These are phyloP conservation scores for Junonia oenone DNA, from an alignment of 2,888 invertebrate genomes.

Conservation along the genomic window DNA sequence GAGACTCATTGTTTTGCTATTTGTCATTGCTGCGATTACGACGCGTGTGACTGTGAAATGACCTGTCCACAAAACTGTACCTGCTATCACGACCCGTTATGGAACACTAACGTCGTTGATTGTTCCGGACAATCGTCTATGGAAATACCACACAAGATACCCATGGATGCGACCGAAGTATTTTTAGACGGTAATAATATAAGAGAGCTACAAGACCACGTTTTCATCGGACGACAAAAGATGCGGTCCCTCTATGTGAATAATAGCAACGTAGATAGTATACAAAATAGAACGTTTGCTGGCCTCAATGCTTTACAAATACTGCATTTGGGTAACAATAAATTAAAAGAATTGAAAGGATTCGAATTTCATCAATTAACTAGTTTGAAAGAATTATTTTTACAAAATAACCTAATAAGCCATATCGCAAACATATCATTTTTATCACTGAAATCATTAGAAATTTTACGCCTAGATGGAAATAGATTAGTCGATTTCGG, in stretches of 20 bases:
- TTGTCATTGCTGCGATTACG: conserved; percentile 97
- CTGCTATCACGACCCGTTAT: conserved; percentile 96
- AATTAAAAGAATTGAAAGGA: conserved; percentile 87
- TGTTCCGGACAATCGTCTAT: conserved; percentile 89
- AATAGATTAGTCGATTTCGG: conserved; percentile 90
- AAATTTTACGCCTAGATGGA: conserved; percentile 89
- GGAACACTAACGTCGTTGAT: conserved; percentile 95
- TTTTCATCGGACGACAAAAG: conserved; percentile 94
- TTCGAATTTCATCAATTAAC: conserved; percentile 91
- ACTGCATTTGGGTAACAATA: conserved; percentile 92
- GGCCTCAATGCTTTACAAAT: conserved; percentile 88
- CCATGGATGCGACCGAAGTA: conserved; percentile 96
- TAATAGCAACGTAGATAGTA: conserved; percentile 88
- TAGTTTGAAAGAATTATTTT: conserved; percentile 88
- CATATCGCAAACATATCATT: conserved; percentile 90
- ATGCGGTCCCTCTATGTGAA: conserved; percentile 92
- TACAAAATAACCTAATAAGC: conserved; percentile 91
- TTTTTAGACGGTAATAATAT: conserved; percentile 95
- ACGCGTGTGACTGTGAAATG: conserved; percentile 98
- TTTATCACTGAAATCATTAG: conserved; percentile 86
- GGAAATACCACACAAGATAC: conserved; percentile 91
- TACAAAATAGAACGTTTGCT: conserved; percentile 94
- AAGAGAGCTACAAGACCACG: conserved; percentile 89
- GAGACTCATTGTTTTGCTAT: conserved; percentile 95
- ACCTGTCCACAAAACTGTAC: conserved; percentile 96